Evolutionary conservation across 2,113 vertebrate genomes (phyloP).

Genomic region (Neolamprologus modestus): DNA sequence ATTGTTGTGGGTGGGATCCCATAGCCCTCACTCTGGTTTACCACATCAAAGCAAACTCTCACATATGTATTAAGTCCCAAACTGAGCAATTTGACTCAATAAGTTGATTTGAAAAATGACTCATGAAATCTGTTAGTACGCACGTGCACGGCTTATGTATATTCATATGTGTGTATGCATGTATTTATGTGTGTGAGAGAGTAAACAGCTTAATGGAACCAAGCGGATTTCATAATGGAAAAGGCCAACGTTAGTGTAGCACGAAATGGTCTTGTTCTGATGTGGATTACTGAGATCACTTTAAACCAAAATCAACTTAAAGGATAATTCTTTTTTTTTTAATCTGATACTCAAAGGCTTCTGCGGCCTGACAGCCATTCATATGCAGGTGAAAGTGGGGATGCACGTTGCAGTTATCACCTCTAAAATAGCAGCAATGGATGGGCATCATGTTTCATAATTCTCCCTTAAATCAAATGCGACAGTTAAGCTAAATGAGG

Average conservation of each 20-base stretch:
- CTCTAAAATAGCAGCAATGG: neutral
- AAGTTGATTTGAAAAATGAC: slow-evolving; percentile 10
- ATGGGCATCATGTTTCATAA: neutral
- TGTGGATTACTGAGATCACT: slow-evolving; percentile 54
- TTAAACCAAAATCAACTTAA: slow-evolving; percentile 52
- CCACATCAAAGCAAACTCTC: slow-evolving; percentile 89
- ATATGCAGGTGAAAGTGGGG: slow-evolving; percentile 21
- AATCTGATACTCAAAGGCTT: slow-evolving; percentile 5
- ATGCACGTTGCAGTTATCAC: neutral
- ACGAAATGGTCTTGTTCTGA: slow-evolving; percentile 30
- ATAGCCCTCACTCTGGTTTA: slow-evolving; percentile 82
- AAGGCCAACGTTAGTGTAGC: slow-evolving; percentile 28
- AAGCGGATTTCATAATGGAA: slow-evolving; percentile 63
- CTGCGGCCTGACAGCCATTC: neutral
- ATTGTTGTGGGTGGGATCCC: slow-evolving; percentile 90
- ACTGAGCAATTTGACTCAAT: slow-evolving; percentile 6
- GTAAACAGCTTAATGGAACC: slow-evolving; percentile 62
- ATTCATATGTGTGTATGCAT: neutral
- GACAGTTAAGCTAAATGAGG: slow-evolving; percentile 50
- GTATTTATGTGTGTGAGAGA: neutral
- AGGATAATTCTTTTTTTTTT: slow-evolving; percentile 21
- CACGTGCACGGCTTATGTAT: slow-evolving; percentile 1
- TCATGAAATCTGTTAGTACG: neutral
- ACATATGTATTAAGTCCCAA: slow-evolving; percentile 79
- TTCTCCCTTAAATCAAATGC: slow-evolving; percentile 37